Percentiles rank a stretch among this genome's conserved stretches.
These are phyloP conservation scores for Spheniscus humboldti DNA, from an alignment of 2,797 vertebrate genomes.

Conservation along the genomic window DNA sequence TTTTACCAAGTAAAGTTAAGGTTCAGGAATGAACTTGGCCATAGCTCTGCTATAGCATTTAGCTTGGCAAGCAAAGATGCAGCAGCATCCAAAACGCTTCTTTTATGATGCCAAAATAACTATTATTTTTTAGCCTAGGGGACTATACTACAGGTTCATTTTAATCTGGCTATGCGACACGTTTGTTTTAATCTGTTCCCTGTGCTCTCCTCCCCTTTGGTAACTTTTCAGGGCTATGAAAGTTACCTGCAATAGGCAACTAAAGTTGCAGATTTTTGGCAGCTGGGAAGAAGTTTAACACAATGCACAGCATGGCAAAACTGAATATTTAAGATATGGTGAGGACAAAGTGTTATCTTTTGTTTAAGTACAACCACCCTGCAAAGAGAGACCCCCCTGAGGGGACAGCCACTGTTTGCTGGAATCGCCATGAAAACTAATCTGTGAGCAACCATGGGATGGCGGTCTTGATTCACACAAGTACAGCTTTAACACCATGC, in stretches of 20 bases:
- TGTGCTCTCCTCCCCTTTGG: background rate
- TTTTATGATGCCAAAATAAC: background rate
- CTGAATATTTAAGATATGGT: background rate
- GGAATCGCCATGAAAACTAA: background rate
- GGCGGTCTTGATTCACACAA: constrained; percentile 36
- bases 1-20: background rate
- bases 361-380: background rate
- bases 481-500: background rate
- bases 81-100: background rate
- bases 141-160: background rate
- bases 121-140: background rate
- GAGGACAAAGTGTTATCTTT: background rate
- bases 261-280: background rate
- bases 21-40: background rate
- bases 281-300: background rate
- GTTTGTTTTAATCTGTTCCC: background rate
- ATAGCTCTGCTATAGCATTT: background rate
- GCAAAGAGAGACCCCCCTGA: background rate
- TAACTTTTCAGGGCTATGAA: background rate
- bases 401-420: background rate
- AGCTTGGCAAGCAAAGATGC: background rate
- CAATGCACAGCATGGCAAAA: background rate
- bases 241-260: background rate
- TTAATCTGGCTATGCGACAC: background rate
- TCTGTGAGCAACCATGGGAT: constrained; percentile 47